A percentile compares a stretch with the other conserved stretches of the same genome.
phyloP scores from a whole-genome alignment of 2,113 vertebrate species.

The Ameiurus melas region DNA sequence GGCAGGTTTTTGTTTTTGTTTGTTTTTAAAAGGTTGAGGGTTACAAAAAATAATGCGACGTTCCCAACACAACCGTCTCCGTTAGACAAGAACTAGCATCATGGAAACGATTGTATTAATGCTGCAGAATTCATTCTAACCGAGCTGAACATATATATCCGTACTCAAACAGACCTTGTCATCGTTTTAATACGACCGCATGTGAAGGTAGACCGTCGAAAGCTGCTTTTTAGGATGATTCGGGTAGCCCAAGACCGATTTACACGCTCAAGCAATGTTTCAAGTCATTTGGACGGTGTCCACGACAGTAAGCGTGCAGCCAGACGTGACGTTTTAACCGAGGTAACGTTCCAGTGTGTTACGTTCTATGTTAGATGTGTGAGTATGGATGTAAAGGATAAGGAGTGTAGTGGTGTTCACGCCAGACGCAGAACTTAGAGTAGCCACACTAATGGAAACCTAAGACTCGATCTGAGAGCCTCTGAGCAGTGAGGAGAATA shows the following conservation, averaged over 20 bases:
- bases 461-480: constrained; percentile 66
- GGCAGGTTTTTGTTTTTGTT: not conserved
- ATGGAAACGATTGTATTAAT: not conserved
- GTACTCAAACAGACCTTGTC: not conserved
- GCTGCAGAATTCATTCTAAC: not conserved
- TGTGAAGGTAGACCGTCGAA: not conserved
- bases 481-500: constrained; percentile 36
- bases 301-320: not conserved
- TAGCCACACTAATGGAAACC: constrained; percentile 65
- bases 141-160: not conserved
- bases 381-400: constrained; percentile 8
- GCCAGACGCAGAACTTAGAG: constrained; percentile 59
- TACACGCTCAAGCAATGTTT: not conserved
- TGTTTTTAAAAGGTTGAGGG: not conserved
- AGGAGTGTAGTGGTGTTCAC: constrained; percentile 32
- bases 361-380: not conserved
- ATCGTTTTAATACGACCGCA: not conserved
- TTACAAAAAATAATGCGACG: too few relatives aligned
- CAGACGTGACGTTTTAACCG: not conserved
- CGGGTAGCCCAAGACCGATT: too few relatives aligned
- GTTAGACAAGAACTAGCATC: not conserved
- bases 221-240: not conserved
- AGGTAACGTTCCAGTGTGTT: not conserved
- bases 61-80: not conserved
- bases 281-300: not conserved